Conservation (phyloP, 2,888 invertebrate species). For the Thelaira solivaga region DNA sequence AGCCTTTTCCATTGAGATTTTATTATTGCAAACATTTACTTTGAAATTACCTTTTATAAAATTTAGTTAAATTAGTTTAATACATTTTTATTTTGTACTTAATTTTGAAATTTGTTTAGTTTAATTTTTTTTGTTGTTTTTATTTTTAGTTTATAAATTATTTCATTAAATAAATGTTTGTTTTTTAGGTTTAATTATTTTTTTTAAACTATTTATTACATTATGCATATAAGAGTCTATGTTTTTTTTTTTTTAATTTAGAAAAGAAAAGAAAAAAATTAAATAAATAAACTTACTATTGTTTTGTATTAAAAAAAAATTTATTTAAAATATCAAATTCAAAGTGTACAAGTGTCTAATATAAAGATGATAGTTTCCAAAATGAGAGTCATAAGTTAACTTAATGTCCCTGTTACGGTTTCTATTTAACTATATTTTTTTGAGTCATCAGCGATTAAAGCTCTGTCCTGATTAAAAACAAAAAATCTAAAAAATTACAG, state of each 20-base stretch:
- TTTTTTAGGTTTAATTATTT: constrained; percentile 49
- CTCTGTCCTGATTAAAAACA: no score
- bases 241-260: constrained; percentile 9
- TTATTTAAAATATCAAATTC: not conserved
- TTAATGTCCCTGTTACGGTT: no score
- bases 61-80: constrained; percentile 45
- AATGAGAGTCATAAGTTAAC: no score
- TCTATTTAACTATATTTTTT: no score
- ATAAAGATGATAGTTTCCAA: no score
- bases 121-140: constrained; percentile 53
- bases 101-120: constrained; percentile 32
- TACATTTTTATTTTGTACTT: constrained; percentile 3
- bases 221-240: constrained; percentile 46
- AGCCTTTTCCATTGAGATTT: constrained; percentile 11
- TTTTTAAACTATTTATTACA: constrained; percentile 51
- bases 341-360: no score
- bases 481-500: no score
- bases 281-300: constrained; percentile 15
- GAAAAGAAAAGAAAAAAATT: constrained; percentile 13
- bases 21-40: not conserved
- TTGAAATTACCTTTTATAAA: constrained; percentile 20
- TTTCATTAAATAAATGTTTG: constrained; percentile 15
- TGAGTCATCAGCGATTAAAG: no score
- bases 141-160: constrained; percentile 41
- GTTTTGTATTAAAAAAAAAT: constrained; percentile 17